phyloP scores from a whole-genome alignment of 2,888 invertebrate genomes.

The Ypsolopha scabrella region DNA sequence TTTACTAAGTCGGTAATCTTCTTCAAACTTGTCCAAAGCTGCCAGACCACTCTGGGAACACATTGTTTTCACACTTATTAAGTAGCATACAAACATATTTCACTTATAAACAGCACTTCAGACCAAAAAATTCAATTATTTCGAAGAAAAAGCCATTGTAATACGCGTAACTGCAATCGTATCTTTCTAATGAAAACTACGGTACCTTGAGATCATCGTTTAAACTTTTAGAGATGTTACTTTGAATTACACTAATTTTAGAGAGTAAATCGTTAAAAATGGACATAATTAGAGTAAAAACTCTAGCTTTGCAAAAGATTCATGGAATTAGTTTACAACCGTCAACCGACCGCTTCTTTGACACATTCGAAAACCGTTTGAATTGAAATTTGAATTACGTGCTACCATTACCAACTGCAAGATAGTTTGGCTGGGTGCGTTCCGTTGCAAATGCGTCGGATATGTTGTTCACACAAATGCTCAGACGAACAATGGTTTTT shows the following conservation, averaged over 20 bases:
- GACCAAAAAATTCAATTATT: neutral
- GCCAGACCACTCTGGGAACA: slow-evolving; percentile 39
- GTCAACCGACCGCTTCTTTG: slow-evolving; percentile 7
- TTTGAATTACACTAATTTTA: slow-evolving; percentile 42
- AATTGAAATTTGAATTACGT: slow-evolving; percentile 32
- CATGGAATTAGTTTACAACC: slow-evolving; percentile 43
- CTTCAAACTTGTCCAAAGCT: slow-evolving; percentile 43
- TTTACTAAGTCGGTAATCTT: slow-evolving; percentile 37
- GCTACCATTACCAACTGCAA: slow-evolving; percentile 19
- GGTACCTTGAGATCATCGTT: slow-evolving; percentile 49
- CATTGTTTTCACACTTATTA: neutral
- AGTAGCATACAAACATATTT: slow-evolving; percentile 1
- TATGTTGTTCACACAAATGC: no score
- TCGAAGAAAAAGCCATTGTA: slow-evolving; percentile 1
- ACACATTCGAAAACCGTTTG: slow-evolving; percentile 58
- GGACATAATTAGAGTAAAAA: slow-evolving; percentile 46
- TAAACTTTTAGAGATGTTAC: slow-evolving; percentile 28
- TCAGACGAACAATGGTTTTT: no score
- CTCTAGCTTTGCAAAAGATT: slow-evolving; percentile 33
- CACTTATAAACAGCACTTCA: slow-evolving; percentile 2
- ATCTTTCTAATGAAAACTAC: slow-evolving; percentile 1
- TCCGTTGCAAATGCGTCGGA: neutral
- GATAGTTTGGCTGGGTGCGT: neutral
- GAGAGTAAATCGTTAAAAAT: slow-evolving; percentile 50
- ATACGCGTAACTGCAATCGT: neutral